phyloP scores from a whole-genome alignment of 2,113 vertebrate genomes.

The Nerophis ophidion region DNA sequence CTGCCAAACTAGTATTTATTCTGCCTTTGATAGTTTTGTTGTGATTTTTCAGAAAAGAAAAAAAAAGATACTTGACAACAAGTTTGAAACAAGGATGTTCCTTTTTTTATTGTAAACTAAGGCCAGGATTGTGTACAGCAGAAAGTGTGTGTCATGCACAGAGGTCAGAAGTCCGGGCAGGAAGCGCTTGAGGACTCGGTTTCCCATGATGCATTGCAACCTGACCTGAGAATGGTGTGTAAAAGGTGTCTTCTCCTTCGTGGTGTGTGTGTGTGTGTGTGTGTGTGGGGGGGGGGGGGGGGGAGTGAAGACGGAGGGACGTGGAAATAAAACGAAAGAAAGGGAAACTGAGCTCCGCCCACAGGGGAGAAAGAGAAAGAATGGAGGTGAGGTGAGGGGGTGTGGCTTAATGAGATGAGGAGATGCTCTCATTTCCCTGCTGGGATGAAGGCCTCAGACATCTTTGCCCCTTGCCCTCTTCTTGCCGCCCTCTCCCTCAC shows the following conservation, averaged over 20 bases:
- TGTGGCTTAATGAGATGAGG: constrained; percentile 32
- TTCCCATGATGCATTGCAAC: constrained; percentile 60
- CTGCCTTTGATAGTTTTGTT: too few relatives aligned
- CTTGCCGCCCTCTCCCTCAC: constrained; percentile 65
- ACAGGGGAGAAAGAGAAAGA: constrained; percentile 68
- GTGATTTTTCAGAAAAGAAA: background rate
- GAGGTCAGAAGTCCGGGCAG: constrained; percentile 51
- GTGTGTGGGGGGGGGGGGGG: too few relatives aligned
- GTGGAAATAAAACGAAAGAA: constrained; percentile 32
- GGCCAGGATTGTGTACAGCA: constrained; percentile 74
- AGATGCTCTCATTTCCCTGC: constrained; percentile 26
- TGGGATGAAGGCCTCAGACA: constrained; percentile 50
- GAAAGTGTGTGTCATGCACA: constrained; percentile 58
- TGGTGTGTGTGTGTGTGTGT: constrained; percentile 39
- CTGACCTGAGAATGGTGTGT: constrained; percentile 58
- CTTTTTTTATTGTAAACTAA: constrained; percentile 77
- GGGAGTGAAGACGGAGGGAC: constrained; percentile 45
- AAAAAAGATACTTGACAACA: constrained; percentile 30
- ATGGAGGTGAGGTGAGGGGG: constrained; percentile 38
- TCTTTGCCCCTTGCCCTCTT: constrained; percentile 71
- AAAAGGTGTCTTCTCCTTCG: constrained; percentile 45
- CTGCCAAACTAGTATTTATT: too few relatives aligned
- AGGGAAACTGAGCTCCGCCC: constrained; percentile 45
- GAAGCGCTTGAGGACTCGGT: constrained; percentile 49
- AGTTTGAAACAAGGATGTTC: constrained; percentile 62